phyloP scores from a whole-genome alignment of 37 sponge, comb jelly and placozoan genomes.

The Theonella swinhoei region DNA sequence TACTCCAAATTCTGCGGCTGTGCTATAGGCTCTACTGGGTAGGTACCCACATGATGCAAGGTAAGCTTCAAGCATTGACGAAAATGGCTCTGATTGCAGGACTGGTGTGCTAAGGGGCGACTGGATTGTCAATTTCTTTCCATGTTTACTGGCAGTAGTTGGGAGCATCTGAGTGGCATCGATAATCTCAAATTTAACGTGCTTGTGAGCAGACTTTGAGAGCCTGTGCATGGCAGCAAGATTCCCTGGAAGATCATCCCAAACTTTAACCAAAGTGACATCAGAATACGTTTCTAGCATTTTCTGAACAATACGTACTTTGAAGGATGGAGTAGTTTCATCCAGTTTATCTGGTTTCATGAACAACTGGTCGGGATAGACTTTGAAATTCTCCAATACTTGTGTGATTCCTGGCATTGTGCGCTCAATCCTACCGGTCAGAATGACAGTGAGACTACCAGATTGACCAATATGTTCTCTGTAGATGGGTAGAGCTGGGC shows the following conservation, averaged over 20 bases:
- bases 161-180: constrained; percentile 50
- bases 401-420: constrained; percentile 33
- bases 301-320: constrained; percentile 44
- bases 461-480: constrained; percentile 36
- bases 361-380: constrained; percentile 60
- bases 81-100: neutral
- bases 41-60: constrained; percentile 49
- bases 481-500: constrained; percentile 77
- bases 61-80: constrained; percentile 13
- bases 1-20: constrained; percentile 63
- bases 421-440: constrained; percentile 70
- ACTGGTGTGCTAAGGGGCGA: neutral
- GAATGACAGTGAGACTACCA: constrained; percentile 67
- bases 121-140: constrained; percentile 18
- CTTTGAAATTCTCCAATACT: constrained; percentile 40
- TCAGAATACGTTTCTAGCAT: constrained; percentile 49
- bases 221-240: constrained; percentile 56
- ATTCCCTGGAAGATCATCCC: constrained; percentile 80
- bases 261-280: constrained; percentile 56
- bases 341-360: constrained; percentile 55
- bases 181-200: constrained; percentile 68
- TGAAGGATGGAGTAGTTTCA: constrained; percentile 50
- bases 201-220: neutral
- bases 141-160: neutral
- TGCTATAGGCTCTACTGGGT: constrained; percentile 26